These are phyloP conservation scores for Jaculus jaculus DNA, from an alignment of 2,113 vertebrate species.

Conservation along the genomic window DNA sequence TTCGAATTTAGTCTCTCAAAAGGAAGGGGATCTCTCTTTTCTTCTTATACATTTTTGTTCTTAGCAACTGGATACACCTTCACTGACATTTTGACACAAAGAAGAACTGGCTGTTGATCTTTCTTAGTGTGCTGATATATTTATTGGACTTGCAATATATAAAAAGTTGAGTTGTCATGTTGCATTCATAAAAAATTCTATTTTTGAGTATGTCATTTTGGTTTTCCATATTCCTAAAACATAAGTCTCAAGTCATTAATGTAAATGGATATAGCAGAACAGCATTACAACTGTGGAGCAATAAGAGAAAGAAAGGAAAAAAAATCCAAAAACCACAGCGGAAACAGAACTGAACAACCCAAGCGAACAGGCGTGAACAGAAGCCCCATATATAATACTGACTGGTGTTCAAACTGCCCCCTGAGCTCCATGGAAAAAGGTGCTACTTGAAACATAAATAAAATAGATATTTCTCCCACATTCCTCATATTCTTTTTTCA, in stretches of 20 bases:
- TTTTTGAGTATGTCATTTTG: constrained; percentile 29
- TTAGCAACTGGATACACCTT: not conserved
- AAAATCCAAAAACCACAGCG: not conserved
- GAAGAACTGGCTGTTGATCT: not conserved
- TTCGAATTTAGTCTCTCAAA: not conserved
- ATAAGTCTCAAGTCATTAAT: constrained; percentile 25
- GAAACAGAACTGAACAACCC: constrained; percentile 42
- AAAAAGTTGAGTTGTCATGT: constrained; percentile 16
- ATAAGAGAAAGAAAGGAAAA: constrained; percentile 1
- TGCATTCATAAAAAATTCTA: constrained; percentile 29
- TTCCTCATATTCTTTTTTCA: constrained; percentile 23
- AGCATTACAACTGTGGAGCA: not conserved
- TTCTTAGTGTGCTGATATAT: constrained; percentile 21
- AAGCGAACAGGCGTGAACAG: constrained; percentile 1
- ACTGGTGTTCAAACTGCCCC: not conserved
- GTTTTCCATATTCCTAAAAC: constrained; percentile 51
- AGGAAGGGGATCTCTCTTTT: constrained; percentile 17
- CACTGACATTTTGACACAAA: constrained; percentile 38
- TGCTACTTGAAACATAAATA: constrained; percentile 58
- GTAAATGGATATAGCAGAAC: constrained; percentile 67
- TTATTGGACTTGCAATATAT: constrained; percentile 45
- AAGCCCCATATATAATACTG: constrained; percentile 22
- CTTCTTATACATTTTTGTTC: not conserved
- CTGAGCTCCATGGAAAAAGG: constrained; percentile 29
- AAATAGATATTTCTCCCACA: constrained; percentile 10